Conservation (phyloP, 2,113 vertebrate species). For the Psettodes erumei region DNA sequence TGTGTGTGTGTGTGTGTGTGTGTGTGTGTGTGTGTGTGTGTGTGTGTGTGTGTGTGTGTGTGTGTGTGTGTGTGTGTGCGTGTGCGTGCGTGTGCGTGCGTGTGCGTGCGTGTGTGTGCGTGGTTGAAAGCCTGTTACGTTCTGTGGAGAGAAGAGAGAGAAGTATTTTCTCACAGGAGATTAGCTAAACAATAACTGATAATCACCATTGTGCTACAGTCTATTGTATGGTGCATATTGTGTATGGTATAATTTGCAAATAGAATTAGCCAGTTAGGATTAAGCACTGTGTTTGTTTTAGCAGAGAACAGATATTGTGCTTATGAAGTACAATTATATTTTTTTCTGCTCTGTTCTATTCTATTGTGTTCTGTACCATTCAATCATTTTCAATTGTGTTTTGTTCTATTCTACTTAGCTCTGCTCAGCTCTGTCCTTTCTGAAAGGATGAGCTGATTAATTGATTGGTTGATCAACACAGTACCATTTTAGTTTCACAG, state of each 20-base stretch:
- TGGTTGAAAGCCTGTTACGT: constrained; percentile 36
- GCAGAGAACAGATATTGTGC: not conserved
- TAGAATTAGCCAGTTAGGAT: constrained; percentile 50
- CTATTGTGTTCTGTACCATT: constrained; percentile 3
- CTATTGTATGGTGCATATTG: constrained; percentile 45
- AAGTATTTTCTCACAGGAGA: constrained; percentile 65
- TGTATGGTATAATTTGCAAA: constrained; percentile 50
- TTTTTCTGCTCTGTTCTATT: not conserved
- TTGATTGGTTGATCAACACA: too few species aligned
- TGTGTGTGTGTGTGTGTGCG: constrained; percentile 11
- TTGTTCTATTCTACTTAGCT: not conserved
- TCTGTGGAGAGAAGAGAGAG: constrained; percentile 48
- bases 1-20: not conserved
- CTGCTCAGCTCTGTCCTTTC: not conserved
- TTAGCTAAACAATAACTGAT: constrained; percentile 74
- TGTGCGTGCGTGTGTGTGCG: not conserved
- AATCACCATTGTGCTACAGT: constrained; percentile 60
- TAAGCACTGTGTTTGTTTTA: not conserved
- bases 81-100: constrained; percentile 4
- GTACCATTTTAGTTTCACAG: too few species aligned
- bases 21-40: not conserved
- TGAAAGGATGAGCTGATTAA: too few species aligned
- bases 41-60: not conserved
- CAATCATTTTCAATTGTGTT: not conserved
- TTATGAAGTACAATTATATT: not conserved